Evolutionary conservation across 2,113 vertebrate species (phyloP).

Genomic region (Cynopterus brachyotis): DNA sequence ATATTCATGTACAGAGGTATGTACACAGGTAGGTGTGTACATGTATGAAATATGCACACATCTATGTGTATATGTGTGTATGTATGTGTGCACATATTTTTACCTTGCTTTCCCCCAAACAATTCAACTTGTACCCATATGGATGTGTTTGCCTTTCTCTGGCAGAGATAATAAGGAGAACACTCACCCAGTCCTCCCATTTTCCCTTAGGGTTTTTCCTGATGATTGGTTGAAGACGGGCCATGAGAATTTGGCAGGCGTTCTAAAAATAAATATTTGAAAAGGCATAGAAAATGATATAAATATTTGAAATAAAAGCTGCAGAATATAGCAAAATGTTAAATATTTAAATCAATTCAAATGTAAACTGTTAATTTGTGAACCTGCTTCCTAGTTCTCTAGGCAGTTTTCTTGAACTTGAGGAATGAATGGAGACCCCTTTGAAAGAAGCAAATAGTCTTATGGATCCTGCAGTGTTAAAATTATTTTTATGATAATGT

Average conservation of each 20-base stretch:
- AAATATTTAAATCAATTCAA: neutral
- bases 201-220: slow-evolving; percentile 85
- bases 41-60: neutral
- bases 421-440: neutral
- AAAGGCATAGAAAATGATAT: neutral
- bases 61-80: neutral
- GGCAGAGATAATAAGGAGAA: neutral
- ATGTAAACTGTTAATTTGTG: neutral
- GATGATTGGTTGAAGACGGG: slow-evolving; percentile 88
- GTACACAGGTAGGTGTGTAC: neutral
- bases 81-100: neutral
- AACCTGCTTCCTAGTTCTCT: neutral
- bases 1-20: neutral
- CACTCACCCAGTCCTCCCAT: slow-evolving; percentile 92
- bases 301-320: neutral
- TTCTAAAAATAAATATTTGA: slow-evolving; percentile 79
- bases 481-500: neutral
- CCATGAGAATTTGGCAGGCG: slow-evolving; percentile 91
- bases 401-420: neutral
- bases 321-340: neutral
- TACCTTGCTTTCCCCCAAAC: neutral
- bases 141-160: neutral
- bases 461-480: neutral
- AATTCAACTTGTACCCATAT: no score
- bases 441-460: neutral